Evolutionary conservation across 2,888 invertebrate species (phyloP).

Genomic region (Stegophylla sp.): DNA sequence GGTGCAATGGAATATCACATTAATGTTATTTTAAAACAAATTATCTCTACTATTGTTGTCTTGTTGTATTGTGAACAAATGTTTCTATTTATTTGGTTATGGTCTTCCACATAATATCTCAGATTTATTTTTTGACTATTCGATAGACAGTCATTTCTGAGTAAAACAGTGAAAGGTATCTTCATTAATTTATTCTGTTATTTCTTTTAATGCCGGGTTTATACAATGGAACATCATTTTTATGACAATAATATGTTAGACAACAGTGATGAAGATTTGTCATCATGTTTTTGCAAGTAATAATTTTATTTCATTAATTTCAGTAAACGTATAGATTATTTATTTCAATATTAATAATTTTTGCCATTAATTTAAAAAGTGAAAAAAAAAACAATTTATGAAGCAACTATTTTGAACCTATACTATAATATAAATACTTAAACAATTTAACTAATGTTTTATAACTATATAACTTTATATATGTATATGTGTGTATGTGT

Average conservation of each 20-base stretch:
- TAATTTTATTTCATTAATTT: neutral
- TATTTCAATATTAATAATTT: too few relatives aligned
- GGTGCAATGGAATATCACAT: conserved; percentile 27
- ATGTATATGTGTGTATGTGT: too few relatives aligned
- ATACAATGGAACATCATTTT: conserved; percentile 8
- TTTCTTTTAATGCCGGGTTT: neutral
- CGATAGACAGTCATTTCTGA: neutral
- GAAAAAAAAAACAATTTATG: too few relatives aligned
- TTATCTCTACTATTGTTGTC: conserved; percentile 11
- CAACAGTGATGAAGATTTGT: conserved; percentile 34
- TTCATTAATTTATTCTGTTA: neutral
- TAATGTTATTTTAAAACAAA: conserved; percentile 33
- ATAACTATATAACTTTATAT: too few relatives aligned
- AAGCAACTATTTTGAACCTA: too few relatives aligned
- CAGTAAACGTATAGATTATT: too few relatives aligned
- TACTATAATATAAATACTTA: too few relatives aligned
- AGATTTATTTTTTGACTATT: neutral
- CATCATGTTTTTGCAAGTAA: conserved; percentile 47
- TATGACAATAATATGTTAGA: conserved; percentile 13
- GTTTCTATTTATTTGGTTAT: conserved; percentile 10
- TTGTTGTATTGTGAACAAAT: neutral
- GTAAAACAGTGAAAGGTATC: neutral
- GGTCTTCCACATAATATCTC: neutral
- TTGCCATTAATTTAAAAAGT: too few relatives aligned
- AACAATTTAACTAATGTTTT: too few relatives aligned